Base-by-base conservation (phyloP, 1,140 invertebrate genomes). In the Pseudobourletiella spinata region DNA sequence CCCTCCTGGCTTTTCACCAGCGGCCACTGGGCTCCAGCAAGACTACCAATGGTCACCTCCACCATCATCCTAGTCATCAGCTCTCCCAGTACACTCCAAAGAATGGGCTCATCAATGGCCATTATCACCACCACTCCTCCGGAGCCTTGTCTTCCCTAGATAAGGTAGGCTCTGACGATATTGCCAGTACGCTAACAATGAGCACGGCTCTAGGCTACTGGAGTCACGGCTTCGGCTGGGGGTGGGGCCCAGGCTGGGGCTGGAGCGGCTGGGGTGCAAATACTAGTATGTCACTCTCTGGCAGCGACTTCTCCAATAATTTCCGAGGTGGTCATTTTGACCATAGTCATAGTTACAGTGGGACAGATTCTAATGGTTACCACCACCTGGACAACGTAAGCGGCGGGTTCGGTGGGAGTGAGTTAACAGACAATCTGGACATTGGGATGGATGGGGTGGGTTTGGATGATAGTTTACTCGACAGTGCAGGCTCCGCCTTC, bases 91-190 rank as follows among this genome's bases (percentile, higher is more conserved):
- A 54, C 25, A 4, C 20, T 18, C 11, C 11, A 15, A 39, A 2
- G 8, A 55, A 43, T 57, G 55, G 55, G 32, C 55, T 43, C 3
- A 15, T 29, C 22, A 57, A 57, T 44, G 55, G 55, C 18, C 55
- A 57, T 25, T 57, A 44, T 25, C 50, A 48, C 22, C 55, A 57
- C 22, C 22, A 39, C 3, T 57, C 55, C 3, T 57, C 55, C 24
- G 42, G 43, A 11, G 22, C 26, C 20, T 30, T 59, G 26, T 46
- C 57, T 20, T 59, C 44, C n/a, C 20, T 29, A 14, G 43, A 48
- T 25, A 46, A 48, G 26, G 18, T 32, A 48, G 22, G 24, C 14
- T 2, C 3, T 16, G 43, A 48, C 11, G 57, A 26, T 8, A 29
- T 48, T 11, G 26, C 26, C 20, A 29, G 3, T 32, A 15, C 57